Percentiles rank a stretch among this genome's conserved stretches.
Conservation (phyloP, 2,888 invertebrate genomes). For the Rambutsinella grinnellia region DNA sequence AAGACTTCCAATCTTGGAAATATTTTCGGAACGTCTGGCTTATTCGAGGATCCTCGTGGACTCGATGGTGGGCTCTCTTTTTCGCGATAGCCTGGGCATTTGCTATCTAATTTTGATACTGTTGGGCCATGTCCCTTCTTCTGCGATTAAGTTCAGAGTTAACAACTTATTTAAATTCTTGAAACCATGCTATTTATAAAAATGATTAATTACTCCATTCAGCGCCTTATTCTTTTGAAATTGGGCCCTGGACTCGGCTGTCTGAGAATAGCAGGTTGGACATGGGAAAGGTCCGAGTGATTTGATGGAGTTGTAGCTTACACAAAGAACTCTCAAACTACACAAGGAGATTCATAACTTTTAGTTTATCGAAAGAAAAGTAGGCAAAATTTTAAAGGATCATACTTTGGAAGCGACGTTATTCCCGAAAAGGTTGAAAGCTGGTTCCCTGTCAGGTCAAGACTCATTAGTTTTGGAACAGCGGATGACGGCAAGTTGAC, state of each 20-base stretch:
- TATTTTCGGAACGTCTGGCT: conserved; percentile 43
- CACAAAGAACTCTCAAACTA: conserved; percentile 52
- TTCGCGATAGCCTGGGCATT: conserved; percentile 17
- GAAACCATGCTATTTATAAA: too few species aligned
- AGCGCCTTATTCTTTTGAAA: conserved; percentile 32
- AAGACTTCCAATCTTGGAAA: conserved; percentile 64
- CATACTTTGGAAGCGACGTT: conserved; percentile 55
- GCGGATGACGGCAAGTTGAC: conserved; percentile 52
- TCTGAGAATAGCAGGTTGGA: conserved; percentile 50
- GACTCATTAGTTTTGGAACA: conserved; percentile 57
- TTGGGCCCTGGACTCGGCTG: conserved; percentile 38
- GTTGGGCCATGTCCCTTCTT: neutral
- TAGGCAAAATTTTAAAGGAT: neutral
- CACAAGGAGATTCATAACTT: neutral
- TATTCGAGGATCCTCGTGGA: conserved; percentile 10
- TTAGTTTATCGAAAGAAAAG: neutral
- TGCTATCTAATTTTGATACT: conserved; percentile 11
- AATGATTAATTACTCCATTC: neutral
- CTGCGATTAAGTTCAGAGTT: neutral
- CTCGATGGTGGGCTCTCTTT: conserved; percentile 20
- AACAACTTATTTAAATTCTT: neutral
- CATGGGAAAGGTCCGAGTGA: conserved; percentile 48
- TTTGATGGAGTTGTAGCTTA: conserved; percentile 51
- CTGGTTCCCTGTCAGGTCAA: conserved; percentile 60
- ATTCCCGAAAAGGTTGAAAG: conserved; percentile 58